A percentile compares a stretch with the other conserved stretches of the same genome.
These are phyloP conservation scores for Odocoileus virginianus DNA, from an alignment of 2,113 vertebrate species.

Conservation along the genomic window DNA sequence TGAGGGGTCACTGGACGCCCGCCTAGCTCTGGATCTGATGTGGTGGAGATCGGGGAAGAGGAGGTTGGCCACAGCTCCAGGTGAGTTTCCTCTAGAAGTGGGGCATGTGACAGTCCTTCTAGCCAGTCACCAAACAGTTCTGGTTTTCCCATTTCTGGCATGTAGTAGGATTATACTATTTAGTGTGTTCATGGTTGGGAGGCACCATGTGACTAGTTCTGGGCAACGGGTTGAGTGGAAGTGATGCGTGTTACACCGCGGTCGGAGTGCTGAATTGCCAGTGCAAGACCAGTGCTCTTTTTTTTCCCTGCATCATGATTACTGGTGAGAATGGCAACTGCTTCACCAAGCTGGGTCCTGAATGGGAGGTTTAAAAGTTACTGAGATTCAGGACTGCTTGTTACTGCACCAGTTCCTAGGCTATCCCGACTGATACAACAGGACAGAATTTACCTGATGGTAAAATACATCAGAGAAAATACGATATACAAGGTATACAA, in stretches of 20 bases:
- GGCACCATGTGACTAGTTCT: not conserved
- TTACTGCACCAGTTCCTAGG: not conserved
- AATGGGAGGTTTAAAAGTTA: not conserved
- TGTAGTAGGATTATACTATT: not conserved
- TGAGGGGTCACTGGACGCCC: not conserved
- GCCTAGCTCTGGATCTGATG: not conserved
- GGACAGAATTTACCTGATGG: not conserved
- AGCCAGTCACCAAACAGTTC: not conserved
- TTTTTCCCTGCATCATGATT: accelerated
- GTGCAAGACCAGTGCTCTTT: not conserved
- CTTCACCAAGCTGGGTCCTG: not conserved
- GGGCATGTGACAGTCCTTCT: not conserved
- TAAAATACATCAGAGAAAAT: not conserved
- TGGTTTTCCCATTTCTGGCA: not conserved
- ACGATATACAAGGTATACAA: not conserved
- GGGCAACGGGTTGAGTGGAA: not conserved
- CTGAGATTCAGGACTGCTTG: not conserved
- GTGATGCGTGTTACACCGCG: accelerated
- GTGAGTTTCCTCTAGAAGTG: not conserved
- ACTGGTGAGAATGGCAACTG: not conserved
- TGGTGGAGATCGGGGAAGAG: too few species aligned
- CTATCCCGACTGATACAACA: not conserved
- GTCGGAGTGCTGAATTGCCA: not conserved
- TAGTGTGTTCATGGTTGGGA: not conserved
- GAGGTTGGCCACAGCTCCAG: not conserved